Conservation (phyloP, 2,888 invertebrate species). For the Eulithis testata region DNA sequence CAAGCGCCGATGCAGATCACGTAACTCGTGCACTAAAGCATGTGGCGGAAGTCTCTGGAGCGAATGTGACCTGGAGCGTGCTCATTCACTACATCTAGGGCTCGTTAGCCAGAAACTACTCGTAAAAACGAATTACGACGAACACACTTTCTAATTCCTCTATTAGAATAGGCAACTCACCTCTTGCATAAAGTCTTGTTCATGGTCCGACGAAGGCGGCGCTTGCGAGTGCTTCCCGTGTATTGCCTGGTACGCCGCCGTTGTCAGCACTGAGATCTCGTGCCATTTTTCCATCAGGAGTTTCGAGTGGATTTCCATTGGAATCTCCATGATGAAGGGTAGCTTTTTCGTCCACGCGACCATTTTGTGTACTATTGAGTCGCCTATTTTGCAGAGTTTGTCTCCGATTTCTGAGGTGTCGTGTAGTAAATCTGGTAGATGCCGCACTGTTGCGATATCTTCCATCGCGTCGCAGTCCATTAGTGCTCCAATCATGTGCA, state of each 20-base stretch:
- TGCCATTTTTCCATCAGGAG: constrained; percentile 99
- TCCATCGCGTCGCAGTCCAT: constrained; percentile 99
- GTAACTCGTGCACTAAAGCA: constrained; percentile 77
- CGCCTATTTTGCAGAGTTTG: constrained; percentile 97
- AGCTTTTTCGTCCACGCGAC: constrained; percentile 99
- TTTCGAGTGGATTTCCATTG: constrained; percentile 97
- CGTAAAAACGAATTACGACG: constrained; percentile 37
- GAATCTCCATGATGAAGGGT: constrained; percentile 98
- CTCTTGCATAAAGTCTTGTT: constrained; percentile 94
- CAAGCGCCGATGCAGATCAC: constrained; percentile 79
- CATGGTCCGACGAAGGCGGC: constrained; percentile 80
- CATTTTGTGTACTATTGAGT: constrained; percentile 98
- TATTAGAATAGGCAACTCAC: constrained; percentile 74
- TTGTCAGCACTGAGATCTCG: constrained; percentile 96
- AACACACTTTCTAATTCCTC: constrained; percentile 37
- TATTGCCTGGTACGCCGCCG: constrained; percentile 97
- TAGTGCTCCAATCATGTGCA: constrained; percentile 95
- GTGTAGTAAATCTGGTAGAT: constrained; percentile 95
- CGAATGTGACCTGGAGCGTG: constrained; percentile 70
- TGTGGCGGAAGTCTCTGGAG: constrained; percentile 80
- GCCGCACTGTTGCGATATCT: constrained; percentile 96
- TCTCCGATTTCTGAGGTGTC: constrained; percentile 96
- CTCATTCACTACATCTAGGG: constrained; percentile 56
- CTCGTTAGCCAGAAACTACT: constrained; percentile 45
- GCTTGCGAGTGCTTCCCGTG: constrained; percentile 86